Base-by-base conservation (phyloP, 2,888 invertebrate species). In the Plagiodera versicolora region DNA sequence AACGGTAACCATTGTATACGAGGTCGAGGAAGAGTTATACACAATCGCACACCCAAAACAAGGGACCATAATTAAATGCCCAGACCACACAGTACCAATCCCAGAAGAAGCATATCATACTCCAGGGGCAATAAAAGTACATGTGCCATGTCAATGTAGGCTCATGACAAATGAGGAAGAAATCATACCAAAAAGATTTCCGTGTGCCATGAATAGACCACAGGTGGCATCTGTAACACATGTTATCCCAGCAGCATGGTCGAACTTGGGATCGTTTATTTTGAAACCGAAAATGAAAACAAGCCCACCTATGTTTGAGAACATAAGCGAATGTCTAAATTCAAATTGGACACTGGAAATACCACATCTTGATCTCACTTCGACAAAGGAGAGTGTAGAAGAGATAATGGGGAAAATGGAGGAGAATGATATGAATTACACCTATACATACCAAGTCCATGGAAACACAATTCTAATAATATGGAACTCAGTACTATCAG, bases 11-110 rank as follows among this genome's bases (percentile, higher is more conserved):
- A 14, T 56, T 6, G 63, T 68, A 8, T 47, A 61, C 3, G 66
- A 68, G 51, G 56, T 67, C 6, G 51, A 45, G 10, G 63, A 64
- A 44, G 60, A 63, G 14, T 24, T 35, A 0, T 68, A 58, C 39
- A 28, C 61, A 10, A 39, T 63, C 6, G 63, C 67, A 14, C 63
- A 64, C 46, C 63, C 63, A 45, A 57, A 59, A 48, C 16, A 24
- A 5, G 24, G 6, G 4, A 24, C 24, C 6, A 6, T 24, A 3
- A 53, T 65, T n/a, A 28, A 17, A 5, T 63, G 64, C 24, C 14
- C 47, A 10, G 49, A 55, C 6, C 17, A 24, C 17, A 65, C 55
- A 1, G 28, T 16, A 16, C n/a, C 14, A 2, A 14, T 58, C n/a
- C 17, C 48, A 5, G 17, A 46, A 8, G 9, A 47, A 5, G 24